Percentiles rank a stretch among this genome's conserved stretches.
These are phyloP conservation scores for Acronicta alni DNA, from an alignment of 2,888 invertebrate species.

Conservation along the genomic window DNA sequence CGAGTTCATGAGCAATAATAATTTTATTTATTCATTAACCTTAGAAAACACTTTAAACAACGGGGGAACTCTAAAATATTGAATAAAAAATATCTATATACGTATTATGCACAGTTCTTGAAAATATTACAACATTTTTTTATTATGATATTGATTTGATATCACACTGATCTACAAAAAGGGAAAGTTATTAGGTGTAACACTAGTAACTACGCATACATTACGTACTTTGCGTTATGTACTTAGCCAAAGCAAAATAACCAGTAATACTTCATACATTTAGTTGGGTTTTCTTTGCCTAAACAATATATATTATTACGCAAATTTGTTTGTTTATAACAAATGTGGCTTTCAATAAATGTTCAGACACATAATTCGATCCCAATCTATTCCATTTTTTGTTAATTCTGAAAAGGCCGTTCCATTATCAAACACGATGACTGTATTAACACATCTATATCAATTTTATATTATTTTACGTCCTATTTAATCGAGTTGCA, in stretches of 20 bases:
- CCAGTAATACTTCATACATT: neutral
- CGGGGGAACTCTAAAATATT: conserved; percentile 57
- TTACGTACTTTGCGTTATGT: neutral
- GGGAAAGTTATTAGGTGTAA: conserved; percentile 5
- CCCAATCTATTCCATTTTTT: conserved; percentile 13
- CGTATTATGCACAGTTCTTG: conserved; percentile 52
- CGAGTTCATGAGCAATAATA: conserved; percentile 63
- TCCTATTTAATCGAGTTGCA: no score
- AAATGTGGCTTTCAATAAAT: conserved; percentile 7
- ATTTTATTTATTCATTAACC: conserved; percentile 61
- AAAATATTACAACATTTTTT: conserved; percentile 26
- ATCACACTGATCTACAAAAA: conserved; percentile 39
- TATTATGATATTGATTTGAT: conserved; percentile 29
- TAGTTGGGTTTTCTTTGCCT: neutral
- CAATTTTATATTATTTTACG: neutral
- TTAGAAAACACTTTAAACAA: conserved; percentile 64
- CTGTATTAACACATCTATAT: no score
- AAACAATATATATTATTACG: neutral
- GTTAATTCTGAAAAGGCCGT: neutral
- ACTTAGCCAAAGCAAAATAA: neutral
- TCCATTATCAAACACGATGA: neutral
- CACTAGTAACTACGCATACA: neutral
- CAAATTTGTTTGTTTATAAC: neutral
- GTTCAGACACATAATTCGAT: conserved; percentile 9
- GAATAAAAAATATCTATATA: conserved; percentile 59